Percentiles rank a stretch among this genome's conserved stretches.
These are phyloP conservation scores for Cyphomyrmex costatus DNA, from an alignment of 1,140 invertebrate genomes.

Conservation along the genomic window DNA sequence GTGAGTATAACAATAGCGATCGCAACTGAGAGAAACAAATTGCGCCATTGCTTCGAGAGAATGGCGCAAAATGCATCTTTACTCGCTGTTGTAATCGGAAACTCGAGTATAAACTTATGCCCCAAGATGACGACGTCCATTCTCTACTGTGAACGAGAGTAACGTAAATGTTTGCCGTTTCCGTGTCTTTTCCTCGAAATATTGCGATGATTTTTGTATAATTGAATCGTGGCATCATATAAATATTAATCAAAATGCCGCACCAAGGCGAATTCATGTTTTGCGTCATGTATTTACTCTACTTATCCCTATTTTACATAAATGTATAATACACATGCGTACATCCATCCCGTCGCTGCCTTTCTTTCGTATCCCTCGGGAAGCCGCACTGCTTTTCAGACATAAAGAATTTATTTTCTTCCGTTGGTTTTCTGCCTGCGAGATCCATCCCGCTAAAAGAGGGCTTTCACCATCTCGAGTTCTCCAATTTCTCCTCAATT, in stretches of 20 bases:
- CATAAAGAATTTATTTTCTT: slow-evolving; percentile 46
- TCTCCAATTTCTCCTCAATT: slow-evolving; percentile 42
- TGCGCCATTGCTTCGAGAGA: not conserved
- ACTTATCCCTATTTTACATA: slow-evolving; percentile 4
- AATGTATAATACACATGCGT: not conserved
- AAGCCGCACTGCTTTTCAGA: slow-evolving; percentile 43
- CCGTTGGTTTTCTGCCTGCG: slow-evolving; percentile 6
- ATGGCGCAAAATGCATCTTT: slow-evolving; percentile 15
- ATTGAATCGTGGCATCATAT: slow-evolving; percentile 4
- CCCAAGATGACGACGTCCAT: slow-evolving; percentile 15
- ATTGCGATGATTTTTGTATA: not conserved
- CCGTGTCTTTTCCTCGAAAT: not conserved
- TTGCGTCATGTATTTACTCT: not conserved
- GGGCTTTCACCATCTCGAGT: slow-evolving; percentile 21
- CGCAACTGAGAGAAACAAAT: not conserved
- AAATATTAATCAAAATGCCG: slow-evolving; percentile 33
- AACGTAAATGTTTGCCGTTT: slow-evolving; percentile 30
- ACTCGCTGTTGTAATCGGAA: slow-evolving; percentile 39
- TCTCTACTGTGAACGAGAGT: not conserved
- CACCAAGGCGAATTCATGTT: not conserved
- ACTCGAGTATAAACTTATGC: slow-evolving; percentile 27
- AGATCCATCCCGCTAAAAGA: slow-evolving; percentile 21
- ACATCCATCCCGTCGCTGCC: not conserved
- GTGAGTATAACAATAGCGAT: slow-evolving; percentile 22
- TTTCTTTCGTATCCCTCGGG: slow-evolving; percentile 1